These are phyloP conservation scores for Amphimedon queenslandica DNA, from an alignment of 37 sponge, comb jelly and placozoan species.

Conservation along the genomic window DNA sequence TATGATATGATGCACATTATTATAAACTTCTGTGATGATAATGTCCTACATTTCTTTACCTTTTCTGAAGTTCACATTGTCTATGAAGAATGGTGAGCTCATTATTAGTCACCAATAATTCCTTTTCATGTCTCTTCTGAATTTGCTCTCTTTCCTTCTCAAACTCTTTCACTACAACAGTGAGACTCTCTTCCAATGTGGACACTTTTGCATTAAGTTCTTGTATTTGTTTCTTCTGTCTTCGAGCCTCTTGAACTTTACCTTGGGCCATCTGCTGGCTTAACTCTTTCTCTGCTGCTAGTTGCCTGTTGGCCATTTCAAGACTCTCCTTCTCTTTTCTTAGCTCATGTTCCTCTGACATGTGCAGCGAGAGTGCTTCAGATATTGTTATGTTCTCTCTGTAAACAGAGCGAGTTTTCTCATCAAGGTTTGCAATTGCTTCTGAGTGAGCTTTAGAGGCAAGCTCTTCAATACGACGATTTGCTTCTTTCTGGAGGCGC, in stretches of 20 bases:
- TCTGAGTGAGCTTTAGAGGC: conserved; percentile 88
- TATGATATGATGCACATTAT: conserved; percentile 29
- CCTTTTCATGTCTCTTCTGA: background rate
- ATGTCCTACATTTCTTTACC: background rate
- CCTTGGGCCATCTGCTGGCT: conserved; percentile 42
- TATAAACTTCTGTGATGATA: background rate
- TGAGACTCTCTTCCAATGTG: conserved; percentile 49
- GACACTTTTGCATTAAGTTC: conserved; percentile 24
- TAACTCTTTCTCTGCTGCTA: conserved; percentile 26
- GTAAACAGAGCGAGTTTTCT: conserved; percentile 74
- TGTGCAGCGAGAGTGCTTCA: conserved; percentile 83
- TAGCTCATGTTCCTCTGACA: conserved; percentile 63
- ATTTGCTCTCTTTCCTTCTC: conserved; percentile 55
- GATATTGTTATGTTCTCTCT: conserved; percentile 78
- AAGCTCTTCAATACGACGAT: conserved; percentile 79
- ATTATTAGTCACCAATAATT: background rate
- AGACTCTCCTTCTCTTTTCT: conserved; percentile 40
- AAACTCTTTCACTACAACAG: conserved; percentile 51
- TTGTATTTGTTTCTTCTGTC: conserved; percentile 50
- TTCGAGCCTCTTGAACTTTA: conserved; percentile 40
- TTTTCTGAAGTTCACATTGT: conserved; percentile 29
- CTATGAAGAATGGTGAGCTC: conserved; percentile 30
- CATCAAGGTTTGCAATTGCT: conserved; percentile 88
- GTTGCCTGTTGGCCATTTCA: conserved; percentile 47
- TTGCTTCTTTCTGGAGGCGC: conserved; percentile 87